phyloP scores from a whole-genome alignment of 1,140 invertebrate genomes.

The Colletes latitarsis region DNA sequence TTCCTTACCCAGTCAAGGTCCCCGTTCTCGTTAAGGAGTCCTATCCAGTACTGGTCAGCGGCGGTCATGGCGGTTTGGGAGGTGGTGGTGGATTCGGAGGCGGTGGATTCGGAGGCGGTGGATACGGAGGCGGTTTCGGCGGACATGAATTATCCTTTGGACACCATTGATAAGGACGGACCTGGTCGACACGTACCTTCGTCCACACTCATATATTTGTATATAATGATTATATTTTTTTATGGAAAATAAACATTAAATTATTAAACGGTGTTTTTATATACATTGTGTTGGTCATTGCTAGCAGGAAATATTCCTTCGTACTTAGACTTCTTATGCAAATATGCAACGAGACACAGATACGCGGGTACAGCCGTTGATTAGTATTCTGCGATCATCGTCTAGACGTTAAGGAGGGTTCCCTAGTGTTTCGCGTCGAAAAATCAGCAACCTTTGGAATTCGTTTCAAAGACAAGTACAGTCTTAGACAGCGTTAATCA shows the following conservation, averaged over 20 bases:
- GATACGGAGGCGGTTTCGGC: conserved; percentile 49
- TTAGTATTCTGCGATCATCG: too few species aligned
- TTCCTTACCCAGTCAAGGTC: conserved; percentile 79
- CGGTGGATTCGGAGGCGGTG: conserved; percentile 30
- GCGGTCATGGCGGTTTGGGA: conserved; percentile 42
- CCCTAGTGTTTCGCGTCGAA: too few species aligned
- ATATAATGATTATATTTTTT: conserved; percentile 62
- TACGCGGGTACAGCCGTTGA: too few species aligned
- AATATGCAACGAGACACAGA: too few species aligned
- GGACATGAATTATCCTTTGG: conserved; percentile 26
- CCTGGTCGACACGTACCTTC: not conserved
- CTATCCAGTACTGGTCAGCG: conserved; percentile 81
- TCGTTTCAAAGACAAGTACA: too few species aligned
- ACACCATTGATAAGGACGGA: not conserved
- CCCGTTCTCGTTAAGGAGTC: conserved; percentile 81
- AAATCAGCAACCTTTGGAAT: too few species aligned
- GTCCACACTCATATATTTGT: conserved; percentile 44
- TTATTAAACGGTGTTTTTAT: conserved; percentile 53
- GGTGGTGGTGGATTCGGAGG: conserved; percentile 35
- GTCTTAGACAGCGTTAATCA: too few species aligned
- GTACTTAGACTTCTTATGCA: too few species aligned
- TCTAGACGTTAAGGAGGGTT: too few species aligned
- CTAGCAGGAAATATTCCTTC: too few species aligned
- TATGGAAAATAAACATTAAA: conserved; percentile 65
- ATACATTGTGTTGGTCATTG: too few species aligned